Evolutionary conservation across 1,140 invertebrate genomes (phyloP).

Genomic region (Drosophila willistoni): DNA sequence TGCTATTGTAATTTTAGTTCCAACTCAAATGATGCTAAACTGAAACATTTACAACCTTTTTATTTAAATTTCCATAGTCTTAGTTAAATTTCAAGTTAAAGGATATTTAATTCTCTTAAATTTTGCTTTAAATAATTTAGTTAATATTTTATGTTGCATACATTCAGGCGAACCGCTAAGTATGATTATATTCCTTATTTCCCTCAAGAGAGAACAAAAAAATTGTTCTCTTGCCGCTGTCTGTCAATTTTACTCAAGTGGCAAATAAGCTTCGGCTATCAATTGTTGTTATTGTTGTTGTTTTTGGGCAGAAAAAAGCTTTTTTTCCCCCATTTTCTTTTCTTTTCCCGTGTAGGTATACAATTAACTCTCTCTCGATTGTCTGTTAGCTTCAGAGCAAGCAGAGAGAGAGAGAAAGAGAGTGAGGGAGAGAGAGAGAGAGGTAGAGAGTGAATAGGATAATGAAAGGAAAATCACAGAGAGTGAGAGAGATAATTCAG

Average conservation of each 20-base stretch:
- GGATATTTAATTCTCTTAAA: not conserved
- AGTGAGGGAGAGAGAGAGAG: not conserved
- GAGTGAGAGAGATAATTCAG: not conserved
- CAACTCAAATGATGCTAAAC: too few relatives aligned
- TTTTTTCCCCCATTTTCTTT: slow-evolving; percentile 21
- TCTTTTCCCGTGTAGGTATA: slow-evolving; percentile 66
- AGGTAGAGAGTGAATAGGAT: not conserved
- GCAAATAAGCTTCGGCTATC: slow-evolving; percentile 50
- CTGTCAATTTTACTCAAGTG: slow-evolving; percentile 6
- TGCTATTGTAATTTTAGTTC: too few relatives aligned
- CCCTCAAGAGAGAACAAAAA: not conserved
- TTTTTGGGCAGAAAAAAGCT: slow-evolving; percentile 51
- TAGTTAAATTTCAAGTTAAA: too few relatives aligned
- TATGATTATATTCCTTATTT: not conserved
- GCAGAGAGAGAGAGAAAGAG: not conserved
- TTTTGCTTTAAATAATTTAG: not conserved
- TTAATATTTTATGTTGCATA: not conserved
- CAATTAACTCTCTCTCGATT: slow-evolving; percentile 43
- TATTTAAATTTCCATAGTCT: too few relatives aligned
- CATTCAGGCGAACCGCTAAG: not conserved
- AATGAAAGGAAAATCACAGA: not conserved
- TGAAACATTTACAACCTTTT: too few relatives aligned
- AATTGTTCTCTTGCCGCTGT: not conserved
- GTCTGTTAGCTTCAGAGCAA: not conserved
- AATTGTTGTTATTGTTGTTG: slow-evolving; percentile 33